Evolutionary conservation across 2,797 vertebrate species (phyloP).

Genomic region (Vultur gryphus): DNA sequence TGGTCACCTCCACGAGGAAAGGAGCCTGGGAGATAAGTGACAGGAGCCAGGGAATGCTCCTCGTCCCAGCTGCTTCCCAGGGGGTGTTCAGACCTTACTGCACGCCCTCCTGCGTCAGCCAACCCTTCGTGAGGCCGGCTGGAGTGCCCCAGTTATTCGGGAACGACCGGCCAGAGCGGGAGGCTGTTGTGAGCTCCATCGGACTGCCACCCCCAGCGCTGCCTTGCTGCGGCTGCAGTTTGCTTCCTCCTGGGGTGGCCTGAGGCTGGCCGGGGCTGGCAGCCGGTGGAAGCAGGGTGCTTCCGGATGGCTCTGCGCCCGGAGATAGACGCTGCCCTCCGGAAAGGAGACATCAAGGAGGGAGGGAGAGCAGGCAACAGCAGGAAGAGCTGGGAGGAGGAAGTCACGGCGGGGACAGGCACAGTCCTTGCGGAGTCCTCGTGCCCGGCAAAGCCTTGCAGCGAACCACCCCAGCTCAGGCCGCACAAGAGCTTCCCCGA

Average conservation of each 20-base stretch:
- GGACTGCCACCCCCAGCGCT: background rate
- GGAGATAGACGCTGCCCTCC: fast-evolving
- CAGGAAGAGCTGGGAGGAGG: background rate
- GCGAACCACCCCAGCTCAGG: fast-evolving
- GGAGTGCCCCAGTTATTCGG: fast-evolving
- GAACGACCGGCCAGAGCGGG: fast-evolving
- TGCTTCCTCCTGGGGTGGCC: background rate
- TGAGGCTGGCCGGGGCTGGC: background rate
- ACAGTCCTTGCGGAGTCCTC: background rate
- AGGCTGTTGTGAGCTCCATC: fast-evolving
- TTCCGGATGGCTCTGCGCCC: fast-evolving
- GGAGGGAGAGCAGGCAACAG: background rate
- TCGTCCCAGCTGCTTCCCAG: background rate
- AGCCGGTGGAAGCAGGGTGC: background rate
- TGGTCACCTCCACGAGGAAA: fast-evolving
- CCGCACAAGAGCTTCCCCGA: no score
- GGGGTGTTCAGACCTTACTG: background rate
- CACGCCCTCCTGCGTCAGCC: background rate
- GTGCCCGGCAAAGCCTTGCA: background rate
- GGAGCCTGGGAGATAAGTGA: background rate
- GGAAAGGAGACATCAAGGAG: background rate
- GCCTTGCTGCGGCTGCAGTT: fast-evolving
- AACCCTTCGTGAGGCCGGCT: background rate
- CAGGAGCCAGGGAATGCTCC: background rate
- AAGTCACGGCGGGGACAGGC: background rate